Evolutionary conservation across 53 echinoderm and acorn worm species (phyloP).

Genomic region (Echinometra lucunter): DNA sequence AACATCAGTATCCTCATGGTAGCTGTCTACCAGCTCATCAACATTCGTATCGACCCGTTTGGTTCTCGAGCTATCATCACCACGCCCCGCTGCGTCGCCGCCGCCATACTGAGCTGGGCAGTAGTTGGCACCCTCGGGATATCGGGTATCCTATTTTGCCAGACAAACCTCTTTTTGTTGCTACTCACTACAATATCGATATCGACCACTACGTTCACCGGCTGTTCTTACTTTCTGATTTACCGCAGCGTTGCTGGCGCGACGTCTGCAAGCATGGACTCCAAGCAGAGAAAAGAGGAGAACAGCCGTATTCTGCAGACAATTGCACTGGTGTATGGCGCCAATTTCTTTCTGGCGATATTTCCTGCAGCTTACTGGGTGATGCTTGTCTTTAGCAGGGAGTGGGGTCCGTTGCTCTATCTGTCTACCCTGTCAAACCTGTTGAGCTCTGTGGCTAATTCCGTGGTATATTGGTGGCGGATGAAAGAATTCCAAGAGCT

Average conservation of each 20-base stretch:
- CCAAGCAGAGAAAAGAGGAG: background rate
- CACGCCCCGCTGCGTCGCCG: background rate
- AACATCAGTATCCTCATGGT: constrained; percentile 37
- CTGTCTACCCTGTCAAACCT: background rate
- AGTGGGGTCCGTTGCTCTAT: background rate
- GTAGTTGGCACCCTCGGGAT: background rate
- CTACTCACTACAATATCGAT: background rate
- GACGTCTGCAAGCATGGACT: background rate
- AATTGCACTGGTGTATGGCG: background rate
- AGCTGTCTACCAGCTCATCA: constrained; percentile 43
- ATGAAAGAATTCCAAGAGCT: background rate
- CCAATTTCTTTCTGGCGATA: background rate
- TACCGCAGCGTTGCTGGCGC: constrained; percentile 12
- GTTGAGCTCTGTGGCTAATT: background rate
- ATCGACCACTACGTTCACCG: background rate
- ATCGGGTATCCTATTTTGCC: background rate
- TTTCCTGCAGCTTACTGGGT: constrained; percentile 14
- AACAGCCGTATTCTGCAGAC: constrained; percentile 18
- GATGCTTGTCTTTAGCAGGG: background rate
- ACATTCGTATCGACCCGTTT: constrained; percentile 19
- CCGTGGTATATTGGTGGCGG: constrained; percentile 14
- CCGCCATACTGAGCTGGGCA: background rate
- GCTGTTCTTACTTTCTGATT: constrained; percentile 1
- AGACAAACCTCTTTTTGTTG: background rate
- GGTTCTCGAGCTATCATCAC: constrained; percentile 19